Evolutionary conservation across 2,113 vertebrate genomes (phyloP).

Genomic region (Chionis minor): DNA sequence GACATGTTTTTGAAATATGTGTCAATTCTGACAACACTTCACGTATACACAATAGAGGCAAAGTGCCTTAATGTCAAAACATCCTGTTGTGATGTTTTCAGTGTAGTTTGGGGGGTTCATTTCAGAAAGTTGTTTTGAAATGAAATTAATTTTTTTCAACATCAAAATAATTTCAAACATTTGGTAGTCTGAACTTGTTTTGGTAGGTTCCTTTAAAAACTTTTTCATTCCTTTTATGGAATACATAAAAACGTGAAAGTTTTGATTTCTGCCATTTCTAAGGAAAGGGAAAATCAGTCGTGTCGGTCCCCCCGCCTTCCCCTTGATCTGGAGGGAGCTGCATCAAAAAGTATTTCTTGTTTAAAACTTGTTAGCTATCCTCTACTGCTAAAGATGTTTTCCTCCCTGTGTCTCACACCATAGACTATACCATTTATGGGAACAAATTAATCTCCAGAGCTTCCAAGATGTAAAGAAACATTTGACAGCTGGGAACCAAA

Average conservation of each 20-base stretch:
- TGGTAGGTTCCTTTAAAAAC: background rate
- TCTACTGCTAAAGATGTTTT: background rate
- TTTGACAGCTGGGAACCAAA: background rate
- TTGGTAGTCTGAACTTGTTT: background rate
- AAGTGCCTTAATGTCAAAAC: background rate
- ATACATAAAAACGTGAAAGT: background rate
- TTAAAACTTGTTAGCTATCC: background rate
- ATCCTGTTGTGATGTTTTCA: background rate
- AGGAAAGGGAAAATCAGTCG: background rate
- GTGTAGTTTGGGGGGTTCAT: background rate
- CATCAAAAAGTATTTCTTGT: background rate
- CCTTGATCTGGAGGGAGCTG: background rate
- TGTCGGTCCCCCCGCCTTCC: background rate
- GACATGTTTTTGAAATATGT: background rate
- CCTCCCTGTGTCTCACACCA: background rate
- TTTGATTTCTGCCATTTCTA: background rate
- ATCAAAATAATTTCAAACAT: background rate
- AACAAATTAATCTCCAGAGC: background rate
- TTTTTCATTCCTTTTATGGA: background rate
- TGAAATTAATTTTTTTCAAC: background rate
- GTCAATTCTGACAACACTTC: background rate
- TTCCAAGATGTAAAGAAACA: background rate
- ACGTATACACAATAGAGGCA: background rate
- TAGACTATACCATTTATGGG: background rate
- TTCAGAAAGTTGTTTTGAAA: background rate